These are phyloP conservation scores for Solenopsis fugax DNA, from an alignment of 1,140 invertebrate species.

Conservation along the genomic window DNA sequence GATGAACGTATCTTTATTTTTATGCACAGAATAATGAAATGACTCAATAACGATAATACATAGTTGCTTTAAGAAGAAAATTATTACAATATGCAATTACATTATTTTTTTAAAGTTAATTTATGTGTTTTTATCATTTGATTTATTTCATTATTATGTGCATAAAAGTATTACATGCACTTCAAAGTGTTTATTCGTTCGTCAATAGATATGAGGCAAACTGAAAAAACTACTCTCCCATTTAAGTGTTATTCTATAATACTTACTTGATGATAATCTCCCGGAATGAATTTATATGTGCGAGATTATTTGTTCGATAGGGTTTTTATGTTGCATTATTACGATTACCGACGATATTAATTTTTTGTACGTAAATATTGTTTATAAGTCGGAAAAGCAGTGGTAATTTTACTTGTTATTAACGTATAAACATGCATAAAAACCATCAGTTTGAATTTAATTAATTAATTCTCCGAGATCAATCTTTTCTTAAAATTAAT, in stretches of 20 bases:
- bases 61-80: too few species aligned
- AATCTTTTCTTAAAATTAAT: background rate
- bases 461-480: background rate
- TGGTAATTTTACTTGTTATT: background rate
- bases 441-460: constrained; percentile 9
- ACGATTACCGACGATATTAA: constrained; percentile 24
- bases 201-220: background rate
- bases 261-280: background rate
- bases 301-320: background rate
- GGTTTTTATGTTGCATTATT: background rate
- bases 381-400: background rate
- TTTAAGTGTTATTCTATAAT: constrained; percentile 50
- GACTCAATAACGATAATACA: too few species aligned
- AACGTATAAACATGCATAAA: background rate
- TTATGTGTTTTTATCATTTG: too few species aligned
- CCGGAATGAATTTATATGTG: background rate
- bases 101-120: too few species aligned
- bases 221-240: background rate
- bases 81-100: too few species aligned
- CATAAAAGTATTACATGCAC: too few species aligned
- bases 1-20: too few species aligned
- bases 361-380: background rate
- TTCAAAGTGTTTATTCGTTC: background rate
- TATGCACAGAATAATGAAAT: too few species aligned
- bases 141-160: too few species aligned